A percentile compares a stretch with the other conserved stretches of the same genome.
phyloP scores from a whole-genome alignment of 2,888 invertebrate genomes.

The Melieria omissa region DNA sequence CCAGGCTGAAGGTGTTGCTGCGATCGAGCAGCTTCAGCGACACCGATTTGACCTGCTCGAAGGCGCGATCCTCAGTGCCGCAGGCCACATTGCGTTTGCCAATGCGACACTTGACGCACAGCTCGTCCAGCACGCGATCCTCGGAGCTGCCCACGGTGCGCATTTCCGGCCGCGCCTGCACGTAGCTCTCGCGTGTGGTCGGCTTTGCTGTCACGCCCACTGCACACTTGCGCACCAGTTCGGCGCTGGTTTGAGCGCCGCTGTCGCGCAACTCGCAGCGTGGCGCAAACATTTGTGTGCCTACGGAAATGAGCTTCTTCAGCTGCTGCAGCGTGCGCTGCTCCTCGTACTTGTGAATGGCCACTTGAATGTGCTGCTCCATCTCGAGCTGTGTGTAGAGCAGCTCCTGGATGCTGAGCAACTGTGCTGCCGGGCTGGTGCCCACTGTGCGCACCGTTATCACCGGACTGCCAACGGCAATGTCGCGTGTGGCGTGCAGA shows the following conservation, averaged over 20 bases:
- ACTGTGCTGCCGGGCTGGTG: constrained; percentile 50
- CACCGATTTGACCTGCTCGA: constrained; percentile 52
- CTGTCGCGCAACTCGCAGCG: constrained; percentile 54
- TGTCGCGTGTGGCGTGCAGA: constrained; percentile 70
- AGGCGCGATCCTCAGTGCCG: constrained; percentile 65
- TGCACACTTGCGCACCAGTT: constrained; percentile 53
- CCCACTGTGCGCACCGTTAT: constrained; percentile 54
- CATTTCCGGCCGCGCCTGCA: constrained; percentile 64
- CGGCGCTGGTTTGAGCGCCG: constrained; percentile 55
- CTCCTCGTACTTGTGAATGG: constrained; percentile 49
- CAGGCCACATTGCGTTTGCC: constrained; percentile 71
- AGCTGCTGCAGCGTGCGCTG: constrained; percentile 45
- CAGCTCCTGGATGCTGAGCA: constrained; percentile 54
- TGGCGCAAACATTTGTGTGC: constrained; percentile 61
- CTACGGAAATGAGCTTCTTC: constrained; percentile 58
- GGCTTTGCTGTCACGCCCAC: constrained; percentile 57
- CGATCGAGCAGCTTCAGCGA: constrained; percentile 67
- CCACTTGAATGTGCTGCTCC: constrained; percentile 54
- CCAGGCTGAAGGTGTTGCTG: constrained; percentile 73
- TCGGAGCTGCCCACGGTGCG: constrained; percentile 70
- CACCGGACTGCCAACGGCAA: constrained; percentile 70
- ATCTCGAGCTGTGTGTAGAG: constrained; percentile 64
- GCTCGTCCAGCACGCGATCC: constrained; percentile 67
- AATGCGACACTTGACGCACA: constrained; percentile 69
- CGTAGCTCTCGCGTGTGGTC: constrained; percentile 55